Conservation (phyloP, 2,888 invertebrate genomes). For the Lucinisca nassula region DNA sequence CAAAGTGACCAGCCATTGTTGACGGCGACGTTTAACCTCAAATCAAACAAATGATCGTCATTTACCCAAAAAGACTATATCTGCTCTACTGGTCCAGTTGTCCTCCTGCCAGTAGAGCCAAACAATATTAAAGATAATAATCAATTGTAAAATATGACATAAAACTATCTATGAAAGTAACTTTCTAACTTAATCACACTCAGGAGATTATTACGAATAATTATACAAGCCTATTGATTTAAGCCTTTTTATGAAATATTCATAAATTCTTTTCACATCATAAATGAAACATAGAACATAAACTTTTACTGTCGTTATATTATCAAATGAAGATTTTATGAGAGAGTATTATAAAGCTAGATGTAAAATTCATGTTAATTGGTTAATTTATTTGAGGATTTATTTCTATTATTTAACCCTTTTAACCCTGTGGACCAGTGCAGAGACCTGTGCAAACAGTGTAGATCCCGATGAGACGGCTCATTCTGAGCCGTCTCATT, state of each 20-base stretch:
- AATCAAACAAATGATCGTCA: no score
- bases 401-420: no score
- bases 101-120: no score
- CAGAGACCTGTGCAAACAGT: no score
- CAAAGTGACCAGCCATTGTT: no score
- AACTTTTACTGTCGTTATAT: not conserved
- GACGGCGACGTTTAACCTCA: no score
- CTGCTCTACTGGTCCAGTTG: no score
- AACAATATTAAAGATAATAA: no score
- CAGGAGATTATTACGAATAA: constrained; percentile 1
- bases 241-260: constrained; percentile 4
- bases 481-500: no score
- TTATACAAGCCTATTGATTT: constrained; percentile 13
- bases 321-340: not conserved
- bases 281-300: constrained; percentile 6
- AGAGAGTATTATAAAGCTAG: not conserved
- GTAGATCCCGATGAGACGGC: no score
- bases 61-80: no score
- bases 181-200: not conserved
- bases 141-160: not conserved
- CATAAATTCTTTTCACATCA: constrained; percentile 6
- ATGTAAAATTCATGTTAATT: not conserved
- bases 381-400: not conserved
- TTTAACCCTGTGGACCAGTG: no score
- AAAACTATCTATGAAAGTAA: constrained; percentile 2